phyloP scores from a whole-genome alignment of 2,888 invertebrate species.

The Temnothorax rugatulus region DNA sequence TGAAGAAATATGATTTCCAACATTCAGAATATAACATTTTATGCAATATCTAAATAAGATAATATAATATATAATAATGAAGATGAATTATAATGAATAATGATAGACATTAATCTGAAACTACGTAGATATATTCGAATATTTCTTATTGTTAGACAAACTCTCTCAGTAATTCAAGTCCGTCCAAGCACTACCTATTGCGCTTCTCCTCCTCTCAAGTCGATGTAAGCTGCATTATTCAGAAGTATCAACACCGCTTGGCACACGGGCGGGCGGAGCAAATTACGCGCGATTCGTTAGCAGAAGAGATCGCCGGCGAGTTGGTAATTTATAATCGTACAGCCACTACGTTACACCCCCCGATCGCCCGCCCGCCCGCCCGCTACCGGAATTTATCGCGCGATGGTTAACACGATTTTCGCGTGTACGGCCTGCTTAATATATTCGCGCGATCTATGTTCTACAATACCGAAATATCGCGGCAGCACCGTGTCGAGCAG shows the following conservation, averaged over 20 bases:
- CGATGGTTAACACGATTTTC: slow-evolving; percentile 50
- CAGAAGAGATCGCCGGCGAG: slow-evolving; percentile 44
- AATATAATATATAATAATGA: neutral
- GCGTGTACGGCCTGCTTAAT: slow-evolving; percentile 51
- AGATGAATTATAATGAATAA: neutral
- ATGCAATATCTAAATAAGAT: neutral
- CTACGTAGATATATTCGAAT: slow-evolving; percentile 8
- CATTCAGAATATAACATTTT: neutral
- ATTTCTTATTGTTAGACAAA: neutral
- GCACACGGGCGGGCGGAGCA: slow-evolving; percentile 38
- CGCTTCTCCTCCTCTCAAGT: slow-evolving; percentile 48
- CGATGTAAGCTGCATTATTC: slow-evolving; percentile 72
- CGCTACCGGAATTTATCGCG: slow-evolving; percentile 42
- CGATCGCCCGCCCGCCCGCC: neutral
- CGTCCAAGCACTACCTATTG: neutral
- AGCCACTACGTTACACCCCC: slow-evolving; percentile 26
- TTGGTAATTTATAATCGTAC: slow-evolving; percentile 48
- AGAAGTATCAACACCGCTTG: slow-evolving; percentile 70
- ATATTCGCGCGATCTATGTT: slow-evolving; percentile 49
- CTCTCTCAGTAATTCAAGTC: slow-evolving; percentile 18
- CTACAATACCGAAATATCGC: slow-evolving; percentile 46
- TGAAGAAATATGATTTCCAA: neutral
- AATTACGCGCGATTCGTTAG: slow-evolving; percentile 51
- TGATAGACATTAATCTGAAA: neutral
- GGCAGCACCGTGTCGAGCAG: slow-evolving; percentile 21